These are phyloP conservation scores for Bettongia penicillata DNA, from an alignment of 2,113 vertebrate species.

Conservation along the genomic window DNA sequence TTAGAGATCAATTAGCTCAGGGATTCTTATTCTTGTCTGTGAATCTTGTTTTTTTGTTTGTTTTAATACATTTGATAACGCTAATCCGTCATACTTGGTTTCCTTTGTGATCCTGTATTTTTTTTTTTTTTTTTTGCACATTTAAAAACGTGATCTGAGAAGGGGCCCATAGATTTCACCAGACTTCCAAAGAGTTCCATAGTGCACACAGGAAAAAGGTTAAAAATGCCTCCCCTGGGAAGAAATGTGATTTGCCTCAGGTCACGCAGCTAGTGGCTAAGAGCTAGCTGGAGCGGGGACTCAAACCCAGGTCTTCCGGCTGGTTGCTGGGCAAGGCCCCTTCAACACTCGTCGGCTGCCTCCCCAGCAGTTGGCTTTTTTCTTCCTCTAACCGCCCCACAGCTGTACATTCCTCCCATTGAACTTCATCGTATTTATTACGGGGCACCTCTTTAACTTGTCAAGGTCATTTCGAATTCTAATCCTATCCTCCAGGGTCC, in stretches of 20 bases:
- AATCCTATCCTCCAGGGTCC: background rate
- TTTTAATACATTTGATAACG: background rate
- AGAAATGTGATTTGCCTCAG: background rate
- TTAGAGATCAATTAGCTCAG: background rate
- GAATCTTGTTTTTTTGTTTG: background rate
- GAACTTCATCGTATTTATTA: slow-evolving; percentile 3
- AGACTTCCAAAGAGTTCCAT: background rate
- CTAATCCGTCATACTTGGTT: background rate
- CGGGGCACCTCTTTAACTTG: background rate
- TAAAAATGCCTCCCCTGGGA: background rate
- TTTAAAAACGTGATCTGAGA: background rate
- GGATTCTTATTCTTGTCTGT: background rate
- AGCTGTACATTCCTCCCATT: background rate
- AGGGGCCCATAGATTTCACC: background rate
- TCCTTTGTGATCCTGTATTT: background rate
- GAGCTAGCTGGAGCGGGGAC: background rate
- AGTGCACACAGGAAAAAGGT: background rate
- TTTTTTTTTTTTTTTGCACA: background rate
- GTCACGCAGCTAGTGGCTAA: background rate
- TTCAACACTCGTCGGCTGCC: background rate
- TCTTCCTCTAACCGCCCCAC: background rate
- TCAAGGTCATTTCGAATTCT: background rate
- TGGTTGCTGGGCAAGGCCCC: background rate
- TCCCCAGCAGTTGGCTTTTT: background rate
- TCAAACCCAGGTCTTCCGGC: background rate